phyloP scores from a whole-genome alignment of 2,113 vertebrate genomes.

The Pedetes capensis region DNA sequence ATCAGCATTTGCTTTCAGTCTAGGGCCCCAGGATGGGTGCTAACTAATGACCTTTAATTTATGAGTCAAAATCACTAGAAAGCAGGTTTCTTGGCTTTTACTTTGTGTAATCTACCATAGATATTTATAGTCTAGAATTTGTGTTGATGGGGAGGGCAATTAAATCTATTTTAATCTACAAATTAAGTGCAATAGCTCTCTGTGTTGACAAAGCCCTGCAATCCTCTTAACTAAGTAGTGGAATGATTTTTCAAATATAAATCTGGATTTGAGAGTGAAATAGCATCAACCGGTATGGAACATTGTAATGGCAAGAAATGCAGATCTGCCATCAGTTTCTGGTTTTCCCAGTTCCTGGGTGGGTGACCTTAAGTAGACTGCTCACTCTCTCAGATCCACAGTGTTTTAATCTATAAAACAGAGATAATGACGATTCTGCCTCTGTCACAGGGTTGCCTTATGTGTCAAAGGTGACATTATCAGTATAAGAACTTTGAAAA shows the following conservation, averaged over 20 bases:
- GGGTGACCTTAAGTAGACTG: background rate
- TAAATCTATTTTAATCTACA: constrained; percentile 17
- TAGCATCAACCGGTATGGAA: background rate
- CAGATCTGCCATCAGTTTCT: background rate
- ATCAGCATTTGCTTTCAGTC: background rate
- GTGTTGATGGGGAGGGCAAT: background rate
- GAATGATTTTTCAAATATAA: background rate
- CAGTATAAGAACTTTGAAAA: background rate
- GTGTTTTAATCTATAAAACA: background rate
- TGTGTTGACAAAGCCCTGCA: background rate
- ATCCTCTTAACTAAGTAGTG: background rate
- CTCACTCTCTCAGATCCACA: background rate
- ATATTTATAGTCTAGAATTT: background rate
- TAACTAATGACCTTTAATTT: background rate
- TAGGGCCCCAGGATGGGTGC: background rate
- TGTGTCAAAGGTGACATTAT: background rate
- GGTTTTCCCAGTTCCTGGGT: background rate
- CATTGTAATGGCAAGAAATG: rapidly evolving
- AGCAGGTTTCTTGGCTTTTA: background rate
- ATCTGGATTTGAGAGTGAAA: background rate
- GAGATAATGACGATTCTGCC: background rate
- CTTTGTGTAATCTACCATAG: background rate
- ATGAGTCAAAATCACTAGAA: background rate
- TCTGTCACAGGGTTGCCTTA: background rate
- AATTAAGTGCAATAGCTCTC: background rate